Base-by-base conservation (phyloP, 1,140 invertebrate genomes). In the Sycobia sp. region DNA sequence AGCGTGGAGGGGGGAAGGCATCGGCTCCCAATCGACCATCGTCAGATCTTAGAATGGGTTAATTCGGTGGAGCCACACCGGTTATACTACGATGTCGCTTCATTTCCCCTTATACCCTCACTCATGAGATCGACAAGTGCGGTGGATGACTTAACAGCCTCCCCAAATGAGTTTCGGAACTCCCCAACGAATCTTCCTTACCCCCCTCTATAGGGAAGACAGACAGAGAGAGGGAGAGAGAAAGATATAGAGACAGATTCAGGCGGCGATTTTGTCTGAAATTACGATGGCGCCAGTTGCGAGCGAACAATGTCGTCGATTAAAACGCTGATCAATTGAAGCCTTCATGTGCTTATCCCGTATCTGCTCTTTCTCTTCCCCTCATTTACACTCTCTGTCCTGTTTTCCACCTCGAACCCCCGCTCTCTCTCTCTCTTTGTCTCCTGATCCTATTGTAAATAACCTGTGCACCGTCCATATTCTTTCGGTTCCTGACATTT, bases 321-420 rank as follows among this genome's bases (percentile, higher is more conserved):
- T 67, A 67, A 64, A 67, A 64, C 18, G 51, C 25, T 60, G 47
- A 64, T 60, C 56, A 61, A 67, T 59, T 34, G 56, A 20, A 8
- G 3, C 56, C 14, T n/a, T 2, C 29, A 3, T 7, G 10, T 25
- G 7, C 22, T 23, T 18, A 3, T 25, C 51, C 32, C 27, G 13
- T n/a, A n/a, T n/a, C n/a, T 16, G 13, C 14, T 49, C 29, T 34
- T 9, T 29, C 29, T 9, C 18, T 32, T 43, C 14, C 27, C 36
- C 49, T 41, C 20, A 16, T 18, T 20, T 38, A 38, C 34, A 54
- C 8, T 13, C 36, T n/a, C n/a, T n/a, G n/a, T n/a, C n/a, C n/a
- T n/a, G n/a, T n/a, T n/a, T n/a, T n/a, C n/a, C n/a, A n/a, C n/a
- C n/a, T n/a, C n/a, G n/a, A n/a, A n/a, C n/a, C n/a, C n/a, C n/a